These are phyloP conservation scores for human (Homo sapiens) DNA, from an alignment of 2,113 vertebrate genomes.

Conservation along the genomic window GRCh38 chr15:71557001-71557500, in stretches of 20 bases:
- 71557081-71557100: constrained; percentile 1
- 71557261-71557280: background rate
- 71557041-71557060: background rate
- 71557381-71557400: background rate
- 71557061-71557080: background rate
- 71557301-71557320: background rate
- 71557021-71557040: background rate
- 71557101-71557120: background rate
- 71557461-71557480: background rate
- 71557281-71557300: background rate
- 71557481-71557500: background rate
- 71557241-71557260: background rate
- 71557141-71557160: background rate
- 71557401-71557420: background rate
- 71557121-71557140: background rate
- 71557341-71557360: background rate
- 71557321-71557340: background rate
- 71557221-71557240: background rate
- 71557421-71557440: background rate
- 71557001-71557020: background rate
- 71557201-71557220: background rate
- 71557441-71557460: background rate
- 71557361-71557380: background rate
- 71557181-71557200: background rate
- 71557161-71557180: background rate